Evolutionary conservation across 53 echinoderm and acorn worm species (phyloP).

Genomic region (Paracentrotus lividus): DNA sequence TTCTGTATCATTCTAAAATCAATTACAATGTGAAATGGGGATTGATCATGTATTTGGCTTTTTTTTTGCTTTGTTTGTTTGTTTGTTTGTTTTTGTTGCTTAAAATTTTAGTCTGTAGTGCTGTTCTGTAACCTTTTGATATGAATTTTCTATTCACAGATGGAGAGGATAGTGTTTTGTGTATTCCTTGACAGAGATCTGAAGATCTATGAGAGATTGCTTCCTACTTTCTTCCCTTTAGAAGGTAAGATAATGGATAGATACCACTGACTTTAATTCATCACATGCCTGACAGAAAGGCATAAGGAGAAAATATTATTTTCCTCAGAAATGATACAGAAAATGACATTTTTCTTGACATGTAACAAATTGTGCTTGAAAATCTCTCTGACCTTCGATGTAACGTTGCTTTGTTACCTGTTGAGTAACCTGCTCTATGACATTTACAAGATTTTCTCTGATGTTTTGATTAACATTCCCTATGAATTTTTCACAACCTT

Average conservation of each 20-base stretch:
- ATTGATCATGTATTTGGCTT: too few species aligned
- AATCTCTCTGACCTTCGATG: background rate
- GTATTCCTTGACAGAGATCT: constrained; percentile 82
- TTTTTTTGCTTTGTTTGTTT: too few species aligned
- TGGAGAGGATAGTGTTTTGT: constrained; percentile 89
- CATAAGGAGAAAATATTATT: background rate
- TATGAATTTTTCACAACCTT: background rate
- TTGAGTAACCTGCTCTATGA: background rate
- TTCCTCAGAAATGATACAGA: background rate
- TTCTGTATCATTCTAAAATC: too few species aligned
- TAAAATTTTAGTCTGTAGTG: too few species aligned
- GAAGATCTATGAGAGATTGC: constrained; percentile 77
- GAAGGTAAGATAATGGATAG: constrained; percentile 3
- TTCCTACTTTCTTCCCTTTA: constrained; percentile 60
- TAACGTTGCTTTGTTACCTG: background rate
- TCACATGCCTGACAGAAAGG: background rate
- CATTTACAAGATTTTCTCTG: background rate
- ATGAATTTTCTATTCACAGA: constrained; percentile 48
- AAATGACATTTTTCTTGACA: background rate
- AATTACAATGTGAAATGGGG: too few species aligned
- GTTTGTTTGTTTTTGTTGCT: too few species aligned
- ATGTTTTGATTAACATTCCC: background rate
- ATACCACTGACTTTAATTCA: background rate
- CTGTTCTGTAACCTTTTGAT: too few species aligned
- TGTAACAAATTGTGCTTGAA: background rate